Evolutionary conservation across 2,797 vertebrate genomes (phyloP).

Genomic region (Acrocephalus scirpaceus): DNA sequence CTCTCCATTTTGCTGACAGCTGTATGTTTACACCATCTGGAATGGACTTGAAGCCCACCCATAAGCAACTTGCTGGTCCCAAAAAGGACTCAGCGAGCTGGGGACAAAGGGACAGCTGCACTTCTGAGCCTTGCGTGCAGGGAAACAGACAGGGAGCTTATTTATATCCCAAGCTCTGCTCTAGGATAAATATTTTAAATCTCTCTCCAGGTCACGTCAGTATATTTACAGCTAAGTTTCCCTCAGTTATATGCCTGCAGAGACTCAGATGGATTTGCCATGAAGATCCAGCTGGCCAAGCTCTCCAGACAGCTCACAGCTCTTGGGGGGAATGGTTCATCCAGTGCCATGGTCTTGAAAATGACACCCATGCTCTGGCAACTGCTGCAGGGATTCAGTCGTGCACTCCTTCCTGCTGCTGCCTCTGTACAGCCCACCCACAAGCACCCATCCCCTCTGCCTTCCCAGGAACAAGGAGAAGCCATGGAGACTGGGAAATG

Average conservation of each 20-base stretch:
- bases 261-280: conserved; percentile 13
- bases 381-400: background rate
- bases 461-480: background rate
- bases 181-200: conserved; percentile 55
- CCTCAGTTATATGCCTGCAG: background rate
- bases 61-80: background rate
- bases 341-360: background rate
- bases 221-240: conserved; percentile 32
- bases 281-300: conserved; percentile 9
- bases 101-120: conserved; percentile 33
- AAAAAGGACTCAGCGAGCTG: background rate
- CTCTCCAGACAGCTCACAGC: background rate
- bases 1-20: background rate
- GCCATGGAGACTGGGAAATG: background rate
- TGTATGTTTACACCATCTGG: background rate
- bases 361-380: background rate
- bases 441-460: background rate
- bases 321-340: background rate
- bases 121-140: background rate
- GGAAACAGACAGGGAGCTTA: conserved; percentile 36
- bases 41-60: background rate
- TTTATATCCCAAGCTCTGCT: conserved; percentile 28
- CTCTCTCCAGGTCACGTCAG: background rate
- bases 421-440: background rate
- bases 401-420: background rate